phyloP scores from a whole-genome alignment of 2,797 vertebrate species.

The Naso thynnoides region DNA sequence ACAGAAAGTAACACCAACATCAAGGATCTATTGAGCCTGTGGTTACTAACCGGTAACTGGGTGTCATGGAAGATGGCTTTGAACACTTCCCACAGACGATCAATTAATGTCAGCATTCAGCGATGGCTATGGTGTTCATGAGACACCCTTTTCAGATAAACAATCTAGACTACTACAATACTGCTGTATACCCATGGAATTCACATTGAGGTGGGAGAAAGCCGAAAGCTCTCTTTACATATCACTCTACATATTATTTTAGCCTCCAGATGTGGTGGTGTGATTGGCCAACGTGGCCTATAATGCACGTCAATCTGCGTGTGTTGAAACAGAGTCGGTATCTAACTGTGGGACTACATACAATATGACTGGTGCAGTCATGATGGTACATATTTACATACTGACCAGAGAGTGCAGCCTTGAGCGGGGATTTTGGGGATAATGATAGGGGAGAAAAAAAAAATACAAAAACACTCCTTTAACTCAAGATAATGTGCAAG shows the following conservation, averaged over 20 bases:
- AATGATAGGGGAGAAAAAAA: constrained; percentile 15
- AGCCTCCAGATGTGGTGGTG: constrained; percentile 65
- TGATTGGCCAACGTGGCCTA: constrained; percentile 67
- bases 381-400: constrained; percentile 81
- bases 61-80: constrained; percentile 50
- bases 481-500: constrained; percentile 70
- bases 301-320: constrained; percentile 63
- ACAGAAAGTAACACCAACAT: constrained; percentile 58
- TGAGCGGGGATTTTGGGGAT: constrained; percentile 34
- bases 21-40: constrained; percentile 48
- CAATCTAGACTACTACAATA: constrained; percentile 83
- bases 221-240: constrained; percentile 64
- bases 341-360: constrained; percentile 70
- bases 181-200: constrained; percentile 81
- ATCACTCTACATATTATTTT: constrained; percentile 52
- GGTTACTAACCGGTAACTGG: constrained; percentile 56
- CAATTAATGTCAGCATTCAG: constrained; percentile 57
- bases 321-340: constrained; percentile 66
- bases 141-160: constrained; percentile 61
- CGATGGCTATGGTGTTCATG: constrained; percentile 47
- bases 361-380: constrained; percentile 62
- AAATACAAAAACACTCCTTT: constrained; percentile 28
- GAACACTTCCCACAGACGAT: constrained; percentile 60
- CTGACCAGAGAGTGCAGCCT: constrained; percentile 74
- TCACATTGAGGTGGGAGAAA: constrained; percentile 86